phyloP scores from a whole-genome alignment of 2,888 invertebrate genomes.

The Sipha maydis region DNA sequence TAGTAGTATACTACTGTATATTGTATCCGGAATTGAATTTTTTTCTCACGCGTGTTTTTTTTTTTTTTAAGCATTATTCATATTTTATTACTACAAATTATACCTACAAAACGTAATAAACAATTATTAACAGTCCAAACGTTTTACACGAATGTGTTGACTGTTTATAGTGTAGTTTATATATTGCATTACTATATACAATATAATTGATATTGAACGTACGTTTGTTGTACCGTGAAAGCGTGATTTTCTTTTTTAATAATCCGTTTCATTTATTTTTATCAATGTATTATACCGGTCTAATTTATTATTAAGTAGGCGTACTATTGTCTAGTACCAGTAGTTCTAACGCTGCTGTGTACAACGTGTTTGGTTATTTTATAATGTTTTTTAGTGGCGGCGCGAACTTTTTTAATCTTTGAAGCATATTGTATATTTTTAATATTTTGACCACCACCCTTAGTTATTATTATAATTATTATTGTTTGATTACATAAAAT shows the following conservation, averaged over 20 bases:
- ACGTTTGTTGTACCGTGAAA: background rate
- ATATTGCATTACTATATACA: too few species aligned
- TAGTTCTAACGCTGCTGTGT: background rate
- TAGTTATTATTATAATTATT: too few species aligned
- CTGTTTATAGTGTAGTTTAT: too few species aligned
- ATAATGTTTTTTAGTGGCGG: background rate
- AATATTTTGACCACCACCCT: too few species aligned
- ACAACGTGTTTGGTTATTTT: background rate
- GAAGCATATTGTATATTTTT: too few species aligned
- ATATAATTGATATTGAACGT: background rate
- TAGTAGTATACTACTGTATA: background rate
- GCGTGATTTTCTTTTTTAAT: background rate
- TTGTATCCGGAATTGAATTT: background rate
- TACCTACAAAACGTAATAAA: too few species aligned
- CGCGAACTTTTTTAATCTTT: too few species aligned
- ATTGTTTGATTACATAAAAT: too few species aligned
- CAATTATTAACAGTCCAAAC: too few species aligned
- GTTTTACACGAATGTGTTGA: too few species aligned
- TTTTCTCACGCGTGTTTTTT: background rate
- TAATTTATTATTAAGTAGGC: background rate
- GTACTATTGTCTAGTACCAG: background rate
- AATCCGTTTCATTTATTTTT: too few species aligned
- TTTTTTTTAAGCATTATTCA: background rate
- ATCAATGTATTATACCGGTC: background rate
- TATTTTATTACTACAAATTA: background rate